Base-by-base conservation (phyloP, 2,797 vertebrate genomes). In the Dipus sagitta region DNA sequence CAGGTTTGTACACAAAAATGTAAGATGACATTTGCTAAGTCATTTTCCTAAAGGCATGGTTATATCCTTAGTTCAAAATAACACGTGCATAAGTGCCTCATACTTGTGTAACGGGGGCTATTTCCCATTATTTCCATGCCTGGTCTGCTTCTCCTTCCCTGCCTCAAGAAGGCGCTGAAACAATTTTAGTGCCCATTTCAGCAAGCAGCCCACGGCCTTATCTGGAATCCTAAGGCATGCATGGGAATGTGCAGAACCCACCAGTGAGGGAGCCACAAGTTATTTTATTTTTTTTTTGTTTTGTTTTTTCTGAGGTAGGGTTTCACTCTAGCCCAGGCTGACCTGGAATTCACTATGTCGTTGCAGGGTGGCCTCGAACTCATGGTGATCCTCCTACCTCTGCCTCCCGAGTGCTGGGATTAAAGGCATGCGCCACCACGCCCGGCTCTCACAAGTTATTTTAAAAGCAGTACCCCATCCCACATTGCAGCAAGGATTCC, bases 21-120 rank as follows among this genome's bases (percentile, higher is more conserved):
- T 68, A 67, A 83, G 24, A 38, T 3, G 81, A 62, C 20, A 91
- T 90, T 81, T 84, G 9, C 86, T 87, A 94, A 95, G 52, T 34
- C 12, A 32, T 68, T 79, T 70, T 85, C 64, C 30, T 72, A 21
- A 70, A 94, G 74, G 18, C 38, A 0, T 76, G 58, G 21, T 78
- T 62, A 76, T 17, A 71, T 13, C 30, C 32, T 90, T 65, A 60
- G 87, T 60, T 94, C 79, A 86, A 52, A 52, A 76, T 12, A 62
- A 32, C 18, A 64, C 2, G 64, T 24, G 8, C 52, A 12, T 80
- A n/a, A 42, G 24, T 10, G 47, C 17, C 58, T 80, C 93, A n/a
- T 32, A 70, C 85, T 65, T 89, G 38, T 52, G 6, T 92, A 52
- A 90, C 38, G 64, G 65, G 47, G 11, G 88, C 28, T 58, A 6